Evolutionary conservation across 1,140 invertebrate species (phyloP), one percentile per base, ranked within the genome.

Genomic region (Bradynema listronoti): DNA sequence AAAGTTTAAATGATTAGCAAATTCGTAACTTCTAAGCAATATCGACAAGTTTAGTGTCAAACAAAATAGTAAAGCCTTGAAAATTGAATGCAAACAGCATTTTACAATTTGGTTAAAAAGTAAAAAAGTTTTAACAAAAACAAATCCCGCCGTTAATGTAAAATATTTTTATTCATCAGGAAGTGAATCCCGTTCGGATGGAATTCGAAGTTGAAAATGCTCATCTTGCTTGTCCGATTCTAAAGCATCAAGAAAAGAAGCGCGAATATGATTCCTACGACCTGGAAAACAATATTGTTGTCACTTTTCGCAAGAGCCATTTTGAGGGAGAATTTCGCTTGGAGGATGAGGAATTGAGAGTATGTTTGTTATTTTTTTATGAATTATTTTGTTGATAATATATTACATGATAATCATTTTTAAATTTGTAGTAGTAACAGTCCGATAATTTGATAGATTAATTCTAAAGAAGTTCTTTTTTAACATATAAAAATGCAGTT

Each of bases 121-220:
- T n/a, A n/a, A n/a, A n/a, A n/a, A n/a, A n/a, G n/a, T n/a, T n/a
- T n/a, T n/a, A n/a, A n/a, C n/a, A n/a, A n/a, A n/a, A n/a, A n/a
- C n/a, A n/a, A n/a, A n/a, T n/a, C 19, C 36, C 11, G 19, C 19
- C 11, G 11, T 39, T 19, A 19, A 39, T 11, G 19, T 11, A 39
- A 39, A 11, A 11, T 39, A 11, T 19, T 19, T 39, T 19, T 39
- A 11, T 11, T 39, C 19, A 34, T 39, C 27, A 63, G 61, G 59
- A 52, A 9, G 30, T 63, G 24, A 39, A 61, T 6, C 61, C 42
- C 1, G 61, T 63, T 16, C 61, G 47, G 24, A 41, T 63, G n/a
- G 61, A 63, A 34, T 63, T 63, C 43, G 61, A 63, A n/a, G 63
- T 55, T 5, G 61, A 63, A 52, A 51, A 63, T 36, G 11, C 33